phyloP scores from a whole-genome alignment of 2,888 invertebrate species.

The Drosophila pseudotalamancana region DNA sequence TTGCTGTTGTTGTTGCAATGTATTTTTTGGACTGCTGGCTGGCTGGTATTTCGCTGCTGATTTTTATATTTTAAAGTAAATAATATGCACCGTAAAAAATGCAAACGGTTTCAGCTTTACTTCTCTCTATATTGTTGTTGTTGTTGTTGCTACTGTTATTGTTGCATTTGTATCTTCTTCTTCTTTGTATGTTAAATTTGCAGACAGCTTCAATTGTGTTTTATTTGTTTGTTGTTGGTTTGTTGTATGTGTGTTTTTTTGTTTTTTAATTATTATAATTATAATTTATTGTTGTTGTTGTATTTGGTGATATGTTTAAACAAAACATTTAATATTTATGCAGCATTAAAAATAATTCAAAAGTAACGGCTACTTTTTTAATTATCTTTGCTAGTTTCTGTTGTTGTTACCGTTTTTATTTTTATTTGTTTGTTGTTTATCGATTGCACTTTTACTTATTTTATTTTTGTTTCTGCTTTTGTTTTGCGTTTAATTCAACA shows the following conservation, averaged over 20 bases:
- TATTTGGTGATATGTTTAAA: conserved; percentile 70
- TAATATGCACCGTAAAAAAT: conserved; percentile 70
- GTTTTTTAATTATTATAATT: conserved; percentile 55
- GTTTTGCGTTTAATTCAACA: conserved; percentile 74
- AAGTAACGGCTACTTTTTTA: conserved; percentile 77
- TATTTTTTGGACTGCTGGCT: conserved; percentile 58
- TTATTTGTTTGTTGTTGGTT: conserved; percentile 33
- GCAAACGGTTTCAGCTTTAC: conserved; percentile 50
- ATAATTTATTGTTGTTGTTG: conserved; percentile 42
- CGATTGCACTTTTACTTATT: conserved; percentile 74
- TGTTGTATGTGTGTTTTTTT: conserved; percentile 36
- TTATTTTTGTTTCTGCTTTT: conserved; percentile 19
- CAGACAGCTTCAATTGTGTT: conserved; percentile 62
- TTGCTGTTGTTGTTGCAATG: conserved; percentile 34
- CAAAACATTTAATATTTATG: conserved; percentile 54
- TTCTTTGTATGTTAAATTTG: conserved; percentile 50
- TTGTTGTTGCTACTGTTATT: conserved; percentile 3
- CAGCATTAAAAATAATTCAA: conserved; percentile 76
- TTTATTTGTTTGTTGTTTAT: conserved; percentile 38
- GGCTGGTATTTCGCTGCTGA: conserved; percentile 41
- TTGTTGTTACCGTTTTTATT: conserved; percentile 42
- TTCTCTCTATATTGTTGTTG: conserved; percentile 9
- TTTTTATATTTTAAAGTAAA: conserved; percentile 57
- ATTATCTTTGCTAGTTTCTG: conserved; percentile 66
- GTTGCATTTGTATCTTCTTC: conserved; percentile 10